These are phyloP conservation scores for Lacerta viridis DNA, from an alignment of 2,797 vertebrate species.

Conservation along the genomic window DNA sequence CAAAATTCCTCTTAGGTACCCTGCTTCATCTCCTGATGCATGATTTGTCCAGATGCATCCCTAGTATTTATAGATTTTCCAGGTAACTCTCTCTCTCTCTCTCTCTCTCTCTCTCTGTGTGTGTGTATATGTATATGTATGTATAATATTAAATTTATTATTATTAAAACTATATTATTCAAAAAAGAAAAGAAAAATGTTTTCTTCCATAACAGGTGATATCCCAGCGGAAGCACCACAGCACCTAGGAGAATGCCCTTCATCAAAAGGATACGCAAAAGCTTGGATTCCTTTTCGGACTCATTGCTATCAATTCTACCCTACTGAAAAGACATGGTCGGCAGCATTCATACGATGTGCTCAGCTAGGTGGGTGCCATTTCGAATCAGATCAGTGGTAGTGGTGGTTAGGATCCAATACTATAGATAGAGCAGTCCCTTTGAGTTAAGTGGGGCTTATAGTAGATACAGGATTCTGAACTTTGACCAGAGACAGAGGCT, in stretches of 20 bases:
- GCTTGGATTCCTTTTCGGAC: constrained; percentile 92
- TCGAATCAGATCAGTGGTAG: background rate
- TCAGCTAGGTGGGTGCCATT: constrained; percentile 83
- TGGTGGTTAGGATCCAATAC: too few species aligned
- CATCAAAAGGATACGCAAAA: constrained; percentile 71
- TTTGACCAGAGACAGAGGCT: background rate
- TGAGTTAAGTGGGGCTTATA: too few species aligned
- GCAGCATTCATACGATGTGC: constrained; percentile 89
- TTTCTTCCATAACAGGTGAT: constrained; percentile 72
- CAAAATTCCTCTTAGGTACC: too few species aligned
- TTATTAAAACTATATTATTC: too few species aligned
- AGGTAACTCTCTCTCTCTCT: background rate
- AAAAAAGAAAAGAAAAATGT: background rate
- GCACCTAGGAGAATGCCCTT: constrained; percentile 90
- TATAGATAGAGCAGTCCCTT: too few species aligned
- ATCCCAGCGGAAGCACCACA: constrained; percentile 89
- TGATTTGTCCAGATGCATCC: too few species aligned
- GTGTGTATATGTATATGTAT: too few species aligned
- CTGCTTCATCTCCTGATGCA: too few species aligned
- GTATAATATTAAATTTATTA: too few species aligned
- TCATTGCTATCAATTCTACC: constrained; percentile 89
- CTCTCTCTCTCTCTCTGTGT: too few species aligned
- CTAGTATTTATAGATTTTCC: background rate
- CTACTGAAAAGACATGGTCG: constrained; percentile 84
- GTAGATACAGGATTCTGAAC: too few species aligned